Base-by-base conservation (phyloP, 2,113 vertebrate species). In the Actenoides lindsayi region DNA sequence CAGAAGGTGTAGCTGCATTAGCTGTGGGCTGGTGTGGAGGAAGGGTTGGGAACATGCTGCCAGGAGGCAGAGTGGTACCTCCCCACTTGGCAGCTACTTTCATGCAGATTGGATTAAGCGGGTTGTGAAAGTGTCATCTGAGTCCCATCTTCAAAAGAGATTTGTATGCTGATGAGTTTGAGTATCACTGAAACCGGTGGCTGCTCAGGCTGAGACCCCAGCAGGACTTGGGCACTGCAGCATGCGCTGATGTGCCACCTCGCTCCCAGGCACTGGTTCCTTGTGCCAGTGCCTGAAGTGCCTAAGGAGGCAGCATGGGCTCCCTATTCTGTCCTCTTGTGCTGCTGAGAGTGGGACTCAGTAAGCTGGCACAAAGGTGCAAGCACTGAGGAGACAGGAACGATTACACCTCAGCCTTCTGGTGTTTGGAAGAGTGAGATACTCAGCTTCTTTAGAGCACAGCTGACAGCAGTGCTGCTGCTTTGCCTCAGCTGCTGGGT, bases 391-490 rank as follows among this genome's bases (percentile, higher is more conserved):
- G 30, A 73, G 50, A 54, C 9, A 4, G n/a, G 56, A 16, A 41
- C 87, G 39, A 9, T 68, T 50, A 27, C 31, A 28, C 11, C 48
- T 75, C 60, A 13, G 10, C 54, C 59, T 50, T 53, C 37, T 0
- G 15, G 8, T 12, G 3, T 73, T 27, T 4, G 19, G 64, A 25
- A 56, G 83, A 79, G 16, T 0, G 2, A 81, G 73, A 19, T 13
- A 7, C 10, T 42, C 0, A 1, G 8, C 27, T 87, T 30, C 39
- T 51, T 67, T 4, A 1, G 35, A 83, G 56, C n/a, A 10, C 11
- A 56, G 42, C 59, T 3, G 1, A 5, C 35, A 33, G 41, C 0
- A 0, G 37, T 50, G 53, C 67, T 50, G 37, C n/a, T 1, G 0
- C 28, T 48, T 53, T 80, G 54, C 68, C 1, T 4, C 28, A 1